Base-by-base conservation (phyloP, 1,140 invertebrate species). In the Maconellicoccus hirsutus region DNA sequence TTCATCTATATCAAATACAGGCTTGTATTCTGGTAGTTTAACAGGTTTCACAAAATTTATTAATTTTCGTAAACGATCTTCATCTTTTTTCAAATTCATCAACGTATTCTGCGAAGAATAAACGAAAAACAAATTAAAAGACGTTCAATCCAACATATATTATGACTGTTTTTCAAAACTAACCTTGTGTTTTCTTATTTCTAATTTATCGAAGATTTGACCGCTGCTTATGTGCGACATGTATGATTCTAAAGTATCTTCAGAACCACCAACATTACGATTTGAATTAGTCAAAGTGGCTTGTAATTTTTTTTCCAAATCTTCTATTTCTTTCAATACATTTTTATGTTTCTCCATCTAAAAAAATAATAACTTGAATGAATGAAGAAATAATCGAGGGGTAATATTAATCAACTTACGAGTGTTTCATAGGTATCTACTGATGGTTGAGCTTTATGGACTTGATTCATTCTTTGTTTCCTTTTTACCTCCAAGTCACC, bases 401-500 rank as follows among this genome's bases (percentile, higher is more conserved):
- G 16, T 63, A 59, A 61, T 38, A 21, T 26, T 42, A 42, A 71
- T 25, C 27, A 23, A 59, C 52, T n/a, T 70, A 73, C 73, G 82
- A 97, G 80, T 71, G 87, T 84, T 72, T 92, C 86, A 78, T 93
- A 96, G 7, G 90, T 96, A 78, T 91, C 87, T 8, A 81, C 80
- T 75, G 82, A 81, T 52, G 84, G 76, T 59, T 83, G 79, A 38
- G 82, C 72, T 77, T 86, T 87, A 52, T 88, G 83, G 75, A 85
- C 83, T 74, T 83, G 76, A 80, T 84, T 81, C 87, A 93, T 94
- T 75, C 93, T 81, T 72, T 85, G 84, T 74, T 88, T 82, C 16
- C 96, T 81, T 80, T 98, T 98, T 73, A 86, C 87, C 78, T 97
- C 94, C 29, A 98, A 86, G 69, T 88, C 86, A 7, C 96, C 96